phyloP scores from a whole-genome alignment of 2,113 vertebrate species.

The Balaenoptera acutorostrata region DNA sequence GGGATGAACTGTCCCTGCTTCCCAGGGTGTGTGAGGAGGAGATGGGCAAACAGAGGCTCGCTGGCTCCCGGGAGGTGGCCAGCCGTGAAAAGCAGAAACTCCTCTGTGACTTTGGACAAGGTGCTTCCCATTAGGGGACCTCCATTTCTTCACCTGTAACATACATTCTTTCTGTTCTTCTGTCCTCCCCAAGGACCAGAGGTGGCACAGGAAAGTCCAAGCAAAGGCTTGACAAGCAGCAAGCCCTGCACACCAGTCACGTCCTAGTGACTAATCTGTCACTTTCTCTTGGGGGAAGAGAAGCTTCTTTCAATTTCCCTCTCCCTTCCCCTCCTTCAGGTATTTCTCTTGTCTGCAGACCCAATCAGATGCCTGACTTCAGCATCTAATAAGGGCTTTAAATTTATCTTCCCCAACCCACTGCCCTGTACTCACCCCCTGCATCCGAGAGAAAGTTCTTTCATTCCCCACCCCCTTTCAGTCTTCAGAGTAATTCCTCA shows the following conservation, averaged over 20 bases:
- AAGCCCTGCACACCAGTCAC: background rate
- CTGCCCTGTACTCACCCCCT: background rate
- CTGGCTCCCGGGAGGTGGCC: background rate
- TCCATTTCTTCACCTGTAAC: background rate
- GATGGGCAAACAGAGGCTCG: rapidly evolving
- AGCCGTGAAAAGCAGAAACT: rapidly evolving
- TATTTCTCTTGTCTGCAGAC: background rate
- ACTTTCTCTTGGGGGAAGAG: background rate
- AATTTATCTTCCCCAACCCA: rapidly evolving
- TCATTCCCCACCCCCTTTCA: background rate
- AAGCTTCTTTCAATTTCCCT: background rate
- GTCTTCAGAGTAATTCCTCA: background rate
- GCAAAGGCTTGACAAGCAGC: background rate
- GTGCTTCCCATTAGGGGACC: background rate
- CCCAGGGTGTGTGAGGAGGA: background rate
- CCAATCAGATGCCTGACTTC: background rate
- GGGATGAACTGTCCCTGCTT: background rate
- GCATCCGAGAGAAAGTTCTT: background rate
- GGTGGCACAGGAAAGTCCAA: background rate
- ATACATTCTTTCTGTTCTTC: background rate
- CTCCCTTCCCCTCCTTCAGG: background rate
- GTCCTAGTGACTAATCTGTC: background rate
- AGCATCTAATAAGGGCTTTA: background rate
- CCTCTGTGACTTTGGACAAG: background rate
- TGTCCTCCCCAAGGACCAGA: background rate